phyloP scores from a whole-genome alignment of 2,113 vertebrate genomes.

The Ammodytes marinus region DNA sequence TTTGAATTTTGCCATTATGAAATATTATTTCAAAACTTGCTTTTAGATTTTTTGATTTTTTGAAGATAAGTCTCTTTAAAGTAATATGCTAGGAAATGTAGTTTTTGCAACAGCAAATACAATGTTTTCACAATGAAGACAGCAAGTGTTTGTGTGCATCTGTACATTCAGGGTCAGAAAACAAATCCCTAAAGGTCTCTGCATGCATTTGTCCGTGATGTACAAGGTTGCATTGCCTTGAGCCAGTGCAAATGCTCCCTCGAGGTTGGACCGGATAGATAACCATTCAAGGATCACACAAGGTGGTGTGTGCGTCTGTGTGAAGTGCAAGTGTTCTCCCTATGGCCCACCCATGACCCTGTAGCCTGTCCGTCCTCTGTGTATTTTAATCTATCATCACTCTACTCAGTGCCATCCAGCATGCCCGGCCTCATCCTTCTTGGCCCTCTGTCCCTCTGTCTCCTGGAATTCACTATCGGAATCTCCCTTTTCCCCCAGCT shows the following conservation, averaged over 20 bases:
- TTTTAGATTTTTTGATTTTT: neutral
- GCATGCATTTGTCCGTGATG: conserved; percentile 38
- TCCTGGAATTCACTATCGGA: conserved; percentile 24
- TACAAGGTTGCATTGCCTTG: conserved; percentile 41
- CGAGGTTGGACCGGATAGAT: conserved; percentile 47
- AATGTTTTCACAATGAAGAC: conserved; percentile 8
- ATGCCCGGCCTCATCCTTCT: conserved; percentile 69
- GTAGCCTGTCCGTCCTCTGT: conserved; percentile 71
- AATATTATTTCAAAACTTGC: neutral
- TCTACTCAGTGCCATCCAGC: conserved; percentile 62
- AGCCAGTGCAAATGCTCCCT: conserved; percentile 40
- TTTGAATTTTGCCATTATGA: neutral
- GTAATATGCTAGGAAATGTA: neutral
- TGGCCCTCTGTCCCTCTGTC: conserved; percentile 48
- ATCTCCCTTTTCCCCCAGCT: conserved; percentile 7
- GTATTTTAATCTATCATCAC: conserved; percentile 76
- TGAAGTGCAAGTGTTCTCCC: conserved; percentile 55
- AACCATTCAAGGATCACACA: conserved; percentile 21
- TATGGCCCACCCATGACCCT: conserved; percentile 70
- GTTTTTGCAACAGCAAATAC: neutral
- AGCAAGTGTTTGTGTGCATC: conserved; percentile 1
- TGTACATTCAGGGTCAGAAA: conserved; percentile 5
- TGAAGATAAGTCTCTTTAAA: neutral
- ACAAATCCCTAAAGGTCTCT: conserved; percentile 35
- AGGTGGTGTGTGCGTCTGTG: conserved; percentile 46